These are phyloP conservation scores for Crotophaga sulcirostris DNA, from an alignment of 2,113 vertebrate genomes.

Conservation along the genomic window DNA sequence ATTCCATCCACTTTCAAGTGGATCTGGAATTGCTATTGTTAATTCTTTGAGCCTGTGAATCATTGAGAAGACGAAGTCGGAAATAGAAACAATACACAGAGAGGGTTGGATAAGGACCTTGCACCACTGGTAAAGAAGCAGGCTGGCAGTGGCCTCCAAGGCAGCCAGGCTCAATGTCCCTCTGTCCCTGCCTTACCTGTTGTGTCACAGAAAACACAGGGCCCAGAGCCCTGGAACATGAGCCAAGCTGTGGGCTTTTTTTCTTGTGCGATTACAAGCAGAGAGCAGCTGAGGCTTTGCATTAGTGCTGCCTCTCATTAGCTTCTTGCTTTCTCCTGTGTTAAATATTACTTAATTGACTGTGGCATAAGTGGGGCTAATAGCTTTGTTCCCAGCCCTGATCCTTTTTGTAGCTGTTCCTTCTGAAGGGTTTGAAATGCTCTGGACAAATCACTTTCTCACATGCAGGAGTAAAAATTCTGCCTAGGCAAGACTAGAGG, in stretches of 20 bases:
- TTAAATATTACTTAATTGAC: conserved; percentile 49
- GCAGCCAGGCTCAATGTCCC: not conserved
- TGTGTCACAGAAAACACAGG: not conserved
- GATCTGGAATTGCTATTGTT: conserved; percentile 44
- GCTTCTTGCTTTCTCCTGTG: conserved; percentile 34
- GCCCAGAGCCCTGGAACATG: accelerated
- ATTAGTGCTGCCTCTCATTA: conserved; percentile 42
- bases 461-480: not conserved
- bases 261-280: not conserved
- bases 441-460: accelerated
- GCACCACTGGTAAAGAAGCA: not conserved
- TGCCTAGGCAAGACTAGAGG: not conserved
- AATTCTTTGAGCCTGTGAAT: conserved; percentile 1
- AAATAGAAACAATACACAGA: not conserved
- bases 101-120: not conserved
- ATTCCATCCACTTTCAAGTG: conserved; percentile 51
- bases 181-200: not conserved
- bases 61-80: not conserved
- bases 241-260: not conserved
- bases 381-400: not conserved
- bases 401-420: not conserved
- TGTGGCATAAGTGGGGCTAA: not conserved
- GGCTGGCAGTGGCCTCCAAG: not conserved
- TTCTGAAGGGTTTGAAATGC: not conserved
- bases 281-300: conserved; percentile 22